Evolutionary conservation across 2,888 invertebrate species (phyloP).

Genomic region (Andricus curvator): DNA sequence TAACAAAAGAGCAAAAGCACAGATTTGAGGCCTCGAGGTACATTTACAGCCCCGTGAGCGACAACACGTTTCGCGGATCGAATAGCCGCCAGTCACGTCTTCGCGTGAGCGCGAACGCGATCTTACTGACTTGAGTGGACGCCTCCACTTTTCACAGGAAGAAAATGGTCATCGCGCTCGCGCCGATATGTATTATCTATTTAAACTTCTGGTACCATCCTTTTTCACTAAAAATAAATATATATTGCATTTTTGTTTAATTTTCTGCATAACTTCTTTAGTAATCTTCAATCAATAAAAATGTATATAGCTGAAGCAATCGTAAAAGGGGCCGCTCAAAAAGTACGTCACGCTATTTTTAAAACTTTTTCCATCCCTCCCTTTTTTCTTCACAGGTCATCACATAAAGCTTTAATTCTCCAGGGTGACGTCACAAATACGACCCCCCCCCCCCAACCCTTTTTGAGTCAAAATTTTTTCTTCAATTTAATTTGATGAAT

Average conservation of each 20-base stretch:
- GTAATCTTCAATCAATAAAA: background rate
- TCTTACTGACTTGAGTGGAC: constrained; percentile 72
- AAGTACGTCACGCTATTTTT: too few relatives aligned
- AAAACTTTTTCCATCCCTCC: too few relatives aligned
- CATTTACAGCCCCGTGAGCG: constrained; percentile 53
- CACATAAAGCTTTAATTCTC: too few relatives aligned
- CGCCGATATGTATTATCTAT: constrained; percentile 53
- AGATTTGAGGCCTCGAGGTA: constrained; percentile 49
- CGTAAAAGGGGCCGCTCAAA: background rate
- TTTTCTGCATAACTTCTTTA: background rate
- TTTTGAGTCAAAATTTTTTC: too few relatives aligned
- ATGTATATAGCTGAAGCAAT: background rate
- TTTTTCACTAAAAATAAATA: background rate
- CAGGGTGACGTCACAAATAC: too few relatives aligned
- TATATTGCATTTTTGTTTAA: background rate
- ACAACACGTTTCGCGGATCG: constrained; percentile 47
- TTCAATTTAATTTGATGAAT: too few relatives aligned
- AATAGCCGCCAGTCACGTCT: constrained; percentile 61
- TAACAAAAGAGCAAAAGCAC: background rate
- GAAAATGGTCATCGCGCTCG: constrained; percentile 61
- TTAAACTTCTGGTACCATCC: background rate
- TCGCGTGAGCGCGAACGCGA: constrained; percentile 75
- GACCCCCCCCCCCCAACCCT: too few relatives aligned
- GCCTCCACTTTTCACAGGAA: constrained; percentile 65
- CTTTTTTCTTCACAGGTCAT: too few relatives aligned